phyloP scores from a whole-genome alignment of 2,797 vertebrate species.

The Bryconaethiops microstoma region DNA sequence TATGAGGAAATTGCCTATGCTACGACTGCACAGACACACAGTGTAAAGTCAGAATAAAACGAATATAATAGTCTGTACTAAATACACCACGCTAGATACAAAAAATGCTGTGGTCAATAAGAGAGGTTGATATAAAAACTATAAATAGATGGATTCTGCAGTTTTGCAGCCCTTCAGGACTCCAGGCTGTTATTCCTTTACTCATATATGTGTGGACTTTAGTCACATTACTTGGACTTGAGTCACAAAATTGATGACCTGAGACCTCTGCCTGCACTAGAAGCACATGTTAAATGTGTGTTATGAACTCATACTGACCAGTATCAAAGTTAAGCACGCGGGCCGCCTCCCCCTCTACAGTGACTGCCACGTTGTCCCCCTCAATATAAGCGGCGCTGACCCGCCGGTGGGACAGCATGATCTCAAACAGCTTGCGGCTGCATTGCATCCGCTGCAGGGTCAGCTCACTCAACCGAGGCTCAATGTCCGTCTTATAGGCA shows the following conservation, averaged over 20 bases:
- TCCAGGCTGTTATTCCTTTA: not conserved
- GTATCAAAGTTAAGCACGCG: slow-evolving; percentile 81
- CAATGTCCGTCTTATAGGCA: slow-evolving; percentile 79
- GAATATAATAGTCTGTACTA: too few species aligned
- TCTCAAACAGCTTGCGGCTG: slow-evolving; percentile 81
- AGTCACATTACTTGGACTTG: too few species aligned
- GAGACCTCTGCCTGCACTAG: too few species aligned
- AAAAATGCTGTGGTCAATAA: too few species aligned
- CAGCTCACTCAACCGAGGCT: slow-evolving; percentile 76
- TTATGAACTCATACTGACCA: slow-evolving; percentile 59
- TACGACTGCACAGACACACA: too few species aligned
- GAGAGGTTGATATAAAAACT: too few species aligned
- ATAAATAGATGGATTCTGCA: not conserved
- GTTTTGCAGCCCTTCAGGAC: not conserved
- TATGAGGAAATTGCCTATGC: too few species aligned
- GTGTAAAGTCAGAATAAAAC: too few species aligned
- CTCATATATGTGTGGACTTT: too few species aligned
- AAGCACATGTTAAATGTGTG: not conserved
- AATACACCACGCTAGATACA: too few species aligned
- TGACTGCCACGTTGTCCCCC: slow-evolving; percentile 77
- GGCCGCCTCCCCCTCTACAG: slow-evolving; percentile 80
- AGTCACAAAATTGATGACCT: too few species aligned
- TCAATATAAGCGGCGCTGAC: slow-evolving; percentile 78
- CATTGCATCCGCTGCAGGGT: slow-evolving; percentile 76
- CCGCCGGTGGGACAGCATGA: slow-evolving; percentile 76